Base-by-base conservation (phyloP, 2,113 vertebrate genomes). In the Hepsetus odoe region DNA sequence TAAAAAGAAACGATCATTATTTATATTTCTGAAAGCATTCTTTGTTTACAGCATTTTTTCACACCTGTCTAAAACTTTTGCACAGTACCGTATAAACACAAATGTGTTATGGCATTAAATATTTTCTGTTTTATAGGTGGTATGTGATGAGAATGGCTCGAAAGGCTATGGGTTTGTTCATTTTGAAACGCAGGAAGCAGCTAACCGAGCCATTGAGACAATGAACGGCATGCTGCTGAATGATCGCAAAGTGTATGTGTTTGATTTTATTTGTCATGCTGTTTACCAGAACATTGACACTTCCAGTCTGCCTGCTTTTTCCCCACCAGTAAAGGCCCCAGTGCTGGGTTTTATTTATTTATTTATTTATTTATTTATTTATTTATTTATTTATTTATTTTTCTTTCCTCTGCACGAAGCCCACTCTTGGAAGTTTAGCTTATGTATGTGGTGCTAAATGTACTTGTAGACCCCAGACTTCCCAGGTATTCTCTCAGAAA, bases 151-250 rank as follows among this genome's bases (percentile, higher is more conserved):
- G 55, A 95, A 93, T 0, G 96, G 98, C 74, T 98, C 98, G 20
- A 95, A 96, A 80, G 98, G 98, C 72, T 98, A 98, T 1, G 98
- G 96, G 62, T 98, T 98, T 83, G 97, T 99, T 83, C 98, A 99
- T 86, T 99, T 99, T 87, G 98, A 99, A 87, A 99, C 98, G 0
- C 93, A 95, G 0, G 96, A 98, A 86, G 96, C 98, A 20, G 96
- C 98, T 0, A 93, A 94, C 86, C 90, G 94, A 22, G 97, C 98
- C 76, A 98, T 99, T 13, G 88, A 91, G 5, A 98, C 95, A 53
- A 99, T 99, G 96, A 98, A 99, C 0, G 98, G 98, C 78, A 99
- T 99, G 98, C 86, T 99, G 74, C 93, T 99, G 59, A 99, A 99
- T 1, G 96, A 99, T 75, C 92, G 94, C 33, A 98, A 99, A 94